Evolutionary conservation across 2,113 vertebrate species (phyloP), one percentile per base, ranked within the genome.

Genomic region (Nesogale talazaci): DNA sequence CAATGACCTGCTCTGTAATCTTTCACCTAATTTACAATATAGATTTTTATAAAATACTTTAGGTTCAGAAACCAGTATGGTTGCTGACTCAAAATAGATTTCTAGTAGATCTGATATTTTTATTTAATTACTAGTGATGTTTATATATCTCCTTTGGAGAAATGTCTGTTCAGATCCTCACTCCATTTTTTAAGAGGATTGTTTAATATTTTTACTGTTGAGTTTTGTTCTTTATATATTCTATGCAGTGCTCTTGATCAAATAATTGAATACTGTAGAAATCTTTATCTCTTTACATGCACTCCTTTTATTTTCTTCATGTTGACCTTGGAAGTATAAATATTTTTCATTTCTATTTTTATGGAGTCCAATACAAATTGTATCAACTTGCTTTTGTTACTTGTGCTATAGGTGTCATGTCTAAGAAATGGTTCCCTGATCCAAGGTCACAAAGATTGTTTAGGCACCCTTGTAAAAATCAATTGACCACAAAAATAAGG

Each of bases 261-360:
- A 77, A 67, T 27, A 86, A 8, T 40, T 40, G 56, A 63, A 61
- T 89, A 81, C 36, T 17, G 56, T 90, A 31, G 81, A 67, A 63
- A 67, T 63, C n/a, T 92, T 8, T 29, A 16, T 27, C 69, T 77
- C 59, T 57, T 17, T 38, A 0, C 27, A 29, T 40, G 46, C 25
- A 5, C 23, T 70, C n/a, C n/a, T 63, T 36, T 67, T 31, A 65
- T 12, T 79, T 88, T 56, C 59, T 88, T 70, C 12, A 14, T 61
- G 22, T 4, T 69, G 19, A 59, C 15, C 79, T 93, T 69, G 23
- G 36, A 83, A 84, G 29, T 52, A 56, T 56, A 74, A 34, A 31
- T 65, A 15, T 29, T 88, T 86, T 85, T 63, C 46, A 85, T 80
- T 89, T 91, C 27, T 40, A 85, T 80, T 85, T 91, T 34, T 40